Evolutionary conservation across 2,797 vertebrate genomes (phyloP).

Genomic region (Chloroceryle amazona): DNA sequence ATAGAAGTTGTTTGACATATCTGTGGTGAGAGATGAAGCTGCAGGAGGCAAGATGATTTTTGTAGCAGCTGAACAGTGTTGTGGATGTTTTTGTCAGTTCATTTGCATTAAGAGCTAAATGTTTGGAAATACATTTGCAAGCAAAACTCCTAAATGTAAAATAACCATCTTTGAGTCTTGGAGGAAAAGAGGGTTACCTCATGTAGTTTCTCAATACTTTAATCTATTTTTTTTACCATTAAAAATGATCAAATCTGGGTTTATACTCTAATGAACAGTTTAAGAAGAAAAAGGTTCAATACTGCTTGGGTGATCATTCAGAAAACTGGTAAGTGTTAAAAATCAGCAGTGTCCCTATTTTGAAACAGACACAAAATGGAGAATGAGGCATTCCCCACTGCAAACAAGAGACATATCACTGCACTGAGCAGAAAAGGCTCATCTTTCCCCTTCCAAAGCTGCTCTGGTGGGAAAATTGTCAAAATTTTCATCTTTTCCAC

Average conservation of each 20-base stretch:
- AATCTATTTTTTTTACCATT: neutral
- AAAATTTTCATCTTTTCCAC: neutral
- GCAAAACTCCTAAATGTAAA: neutral
- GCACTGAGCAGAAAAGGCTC: neutral
- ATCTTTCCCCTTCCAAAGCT: neutral
- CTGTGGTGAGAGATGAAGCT: neutral
- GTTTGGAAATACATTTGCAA: neutral
- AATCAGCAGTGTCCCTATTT: neutral
- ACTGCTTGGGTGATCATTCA: neutral
- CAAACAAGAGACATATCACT: neutral
- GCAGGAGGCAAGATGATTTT: neutral
- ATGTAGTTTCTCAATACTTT: neutral
- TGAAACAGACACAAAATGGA: neutral
- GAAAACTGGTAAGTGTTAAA: neutral
- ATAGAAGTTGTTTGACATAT: neutral
- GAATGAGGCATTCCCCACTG: neutral
- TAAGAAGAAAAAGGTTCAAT: neutral
- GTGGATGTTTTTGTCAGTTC: neutral
- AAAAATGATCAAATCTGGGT: neutral
- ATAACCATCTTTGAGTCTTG: neutral
- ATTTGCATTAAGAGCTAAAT: neutral
- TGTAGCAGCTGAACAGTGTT: neutral
- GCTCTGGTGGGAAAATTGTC: neutral
- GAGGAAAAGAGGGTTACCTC: conserved; percentile 2
- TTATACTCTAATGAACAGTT: neutral